These are phyloP conservation scores for Anastrepha obliqua DNA, from an alignment of 1,140 invertebrate genomes.

Conservation along the genomic window DNA sequence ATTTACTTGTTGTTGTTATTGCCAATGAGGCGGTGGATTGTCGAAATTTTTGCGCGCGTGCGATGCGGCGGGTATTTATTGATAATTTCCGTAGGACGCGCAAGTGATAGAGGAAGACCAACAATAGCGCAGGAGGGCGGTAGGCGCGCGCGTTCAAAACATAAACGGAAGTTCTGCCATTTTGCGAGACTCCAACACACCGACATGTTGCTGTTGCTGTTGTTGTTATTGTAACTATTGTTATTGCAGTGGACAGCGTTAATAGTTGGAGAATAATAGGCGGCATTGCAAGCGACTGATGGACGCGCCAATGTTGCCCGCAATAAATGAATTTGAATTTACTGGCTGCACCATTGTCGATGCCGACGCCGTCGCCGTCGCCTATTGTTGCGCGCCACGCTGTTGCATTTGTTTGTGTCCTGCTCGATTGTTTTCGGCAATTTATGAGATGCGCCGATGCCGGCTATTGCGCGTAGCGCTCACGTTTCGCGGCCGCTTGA, in stretches of 20 bases:
- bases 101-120: not conserved
- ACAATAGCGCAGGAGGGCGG: not conserved
- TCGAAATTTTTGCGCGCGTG: constrained; percentile 18
- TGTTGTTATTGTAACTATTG: not conserved
- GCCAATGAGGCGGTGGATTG: constrained; percentile 14
- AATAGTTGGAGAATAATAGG: constrained; percentile 7
- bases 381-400: not conserved
- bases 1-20: constrained; percentile 44
- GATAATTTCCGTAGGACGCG: constrained; percentile 68
- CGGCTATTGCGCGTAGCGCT: too few relatives aligned
- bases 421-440: constrained; percentile 58
- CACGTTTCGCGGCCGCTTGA: not conserved
- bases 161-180: constrained; percentile 72
- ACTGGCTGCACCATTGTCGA: not conserved
- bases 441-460: constrained; percentile 71
- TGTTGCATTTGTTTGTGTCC: not conserved
- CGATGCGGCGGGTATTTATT: constrained; percentile 70
- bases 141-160: constrained; percentile 59
- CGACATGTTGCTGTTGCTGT: not conserved
- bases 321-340: not conserved
- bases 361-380: not conserved
- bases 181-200: constrained; percentile 62
- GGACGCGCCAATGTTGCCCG: not conserved
- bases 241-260: not conserved
- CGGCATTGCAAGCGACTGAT: not conserved